Evolutionary conservation across 2,113 vertebrate genomes (phyloP).

Genomic region (Vulpes ferrilata): DNA sequence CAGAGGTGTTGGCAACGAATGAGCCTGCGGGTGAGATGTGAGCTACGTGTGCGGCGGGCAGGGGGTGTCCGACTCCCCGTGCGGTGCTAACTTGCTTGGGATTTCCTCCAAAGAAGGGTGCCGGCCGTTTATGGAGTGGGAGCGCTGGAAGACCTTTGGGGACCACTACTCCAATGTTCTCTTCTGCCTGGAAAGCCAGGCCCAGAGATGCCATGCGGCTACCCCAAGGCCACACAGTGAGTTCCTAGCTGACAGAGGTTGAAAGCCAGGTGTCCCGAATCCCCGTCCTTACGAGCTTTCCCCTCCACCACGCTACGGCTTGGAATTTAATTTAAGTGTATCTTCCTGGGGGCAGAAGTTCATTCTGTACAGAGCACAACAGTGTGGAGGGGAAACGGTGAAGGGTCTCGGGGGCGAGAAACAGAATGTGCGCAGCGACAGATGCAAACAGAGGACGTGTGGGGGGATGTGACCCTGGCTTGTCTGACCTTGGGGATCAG

Average conservation of each 20-base stretch:
- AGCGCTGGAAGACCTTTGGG: not conserved
- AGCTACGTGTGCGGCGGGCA: fast-evolving
- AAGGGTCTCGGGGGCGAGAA: fast-evolving
- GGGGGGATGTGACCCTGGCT: not conserved
- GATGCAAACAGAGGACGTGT: not conserved
- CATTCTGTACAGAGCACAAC: fast-evolving
- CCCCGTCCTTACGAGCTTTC: no score
- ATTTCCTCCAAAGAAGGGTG: not conserved
- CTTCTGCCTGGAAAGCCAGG: not conserved
- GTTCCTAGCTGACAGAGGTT: not conserved
- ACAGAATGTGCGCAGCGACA: fast-evolving
- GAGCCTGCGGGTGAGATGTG: fast-evolving
- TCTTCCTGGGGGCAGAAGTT: not conserved
- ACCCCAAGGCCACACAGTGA: not conserved
- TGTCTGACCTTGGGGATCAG: fast-evolving
- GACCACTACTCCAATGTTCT: not conserved
- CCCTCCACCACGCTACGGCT: not conserved
- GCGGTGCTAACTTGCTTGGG: not conserved
- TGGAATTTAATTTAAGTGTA: not conserved
- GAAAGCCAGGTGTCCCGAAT: not conserved
- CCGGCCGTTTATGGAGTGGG: not conserved
- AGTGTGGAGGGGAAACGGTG: fast-evolving
- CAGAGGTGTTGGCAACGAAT: not conserved
- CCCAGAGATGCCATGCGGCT: not conserved
- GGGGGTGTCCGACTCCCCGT: no score